These are phyloP conservation scores for Dasysyrphus tricinctus DNA, from an alignment of 2,888 invertebrate genomes.

Conservation along the genomic window DNA sequence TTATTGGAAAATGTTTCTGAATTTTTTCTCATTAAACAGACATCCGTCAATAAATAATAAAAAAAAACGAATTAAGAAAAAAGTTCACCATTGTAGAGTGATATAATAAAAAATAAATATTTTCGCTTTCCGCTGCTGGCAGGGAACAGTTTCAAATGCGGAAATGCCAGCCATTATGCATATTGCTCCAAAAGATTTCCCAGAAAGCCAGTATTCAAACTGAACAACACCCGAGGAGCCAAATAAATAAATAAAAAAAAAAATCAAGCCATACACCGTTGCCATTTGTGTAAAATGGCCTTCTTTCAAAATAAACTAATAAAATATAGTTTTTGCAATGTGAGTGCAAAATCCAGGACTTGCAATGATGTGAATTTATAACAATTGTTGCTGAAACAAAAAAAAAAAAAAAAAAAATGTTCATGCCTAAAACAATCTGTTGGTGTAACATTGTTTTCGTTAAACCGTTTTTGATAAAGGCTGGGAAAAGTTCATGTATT, in stretches of 20 bases:
- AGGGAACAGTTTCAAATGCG: slow-evolving; percentile 20
- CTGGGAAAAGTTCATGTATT: not conserved
- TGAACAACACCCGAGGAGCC: not conserved
- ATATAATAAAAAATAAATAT: slow-evolving; percentile 16
- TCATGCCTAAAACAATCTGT: not conserved
- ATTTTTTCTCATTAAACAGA: slow-evolving; percentile 14
- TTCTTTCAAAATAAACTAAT: slow-evolving; percentile 5
- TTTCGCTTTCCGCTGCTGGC: slow-evolving; percentile 14
- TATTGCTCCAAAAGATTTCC: slow-evolving; percentile 2
- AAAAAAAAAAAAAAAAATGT: not conserved
- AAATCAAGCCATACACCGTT: not conserved
- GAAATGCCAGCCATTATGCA: slow-evolving; percentile 25
- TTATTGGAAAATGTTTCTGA: not conserved
- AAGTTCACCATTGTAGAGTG: not conserved
- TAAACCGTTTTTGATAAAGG: not conserved
- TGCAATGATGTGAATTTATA: not conserved
- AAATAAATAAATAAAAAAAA: not conserved
- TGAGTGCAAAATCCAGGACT: not conserved
- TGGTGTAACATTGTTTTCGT: not conserved
- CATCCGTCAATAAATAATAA: slow-evolving; percentile 1
- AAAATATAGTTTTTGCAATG: not conserved
- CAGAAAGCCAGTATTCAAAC: not conserved
- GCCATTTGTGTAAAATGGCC: not conserved
- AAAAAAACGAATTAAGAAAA: not conserved
- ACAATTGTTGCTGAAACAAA: not conserved